Evolutionary conservation across 2,797 vertebrate genomes (phyloP).

Genomic region (Spondyliosoma cantharus): DNA sequence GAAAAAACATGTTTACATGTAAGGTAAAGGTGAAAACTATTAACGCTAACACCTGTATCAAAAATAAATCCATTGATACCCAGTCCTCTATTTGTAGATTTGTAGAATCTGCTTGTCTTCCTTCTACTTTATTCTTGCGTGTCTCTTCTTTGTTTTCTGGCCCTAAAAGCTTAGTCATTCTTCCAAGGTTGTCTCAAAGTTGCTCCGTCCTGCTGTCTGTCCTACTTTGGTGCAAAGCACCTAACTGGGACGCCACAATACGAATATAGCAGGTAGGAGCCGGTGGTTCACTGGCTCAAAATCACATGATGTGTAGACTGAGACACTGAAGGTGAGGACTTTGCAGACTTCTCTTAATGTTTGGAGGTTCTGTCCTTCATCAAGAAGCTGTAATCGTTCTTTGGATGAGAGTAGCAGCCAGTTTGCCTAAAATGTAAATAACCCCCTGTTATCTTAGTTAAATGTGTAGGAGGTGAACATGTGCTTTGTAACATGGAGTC

Average conservation of each 20-base stretch:
- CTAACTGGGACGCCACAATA: conserved; percentile 63
- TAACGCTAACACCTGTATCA: not conserved
- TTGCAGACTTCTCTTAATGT: not conserved
- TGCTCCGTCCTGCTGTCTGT: conserved; percentile 58
- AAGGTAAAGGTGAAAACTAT: not conserved
- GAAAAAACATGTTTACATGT: not conserved
- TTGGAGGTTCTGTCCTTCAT: not conserved
- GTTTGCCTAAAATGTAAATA: conserved; percentile 23
- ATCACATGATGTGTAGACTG: not conserved
- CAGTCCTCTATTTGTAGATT: not conserved
- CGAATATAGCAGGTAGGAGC: conserved; percentile 59
- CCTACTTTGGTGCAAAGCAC: conserved; percentile 51
- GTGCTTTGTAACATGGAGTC: not conserved
- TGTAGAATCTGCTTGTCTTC: not conserved
- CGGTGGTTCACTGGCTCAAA: conserved; percentile 1
- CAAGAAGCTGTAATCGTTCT: not conserved
- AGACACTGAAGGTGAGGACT: not conserved
- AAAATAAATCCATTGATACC: not conserved
- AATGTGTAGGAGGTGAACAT: not conserved
- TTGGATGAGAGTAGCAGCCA: not conserved
- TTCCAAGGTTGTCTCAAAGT: conserved; percentile 75
- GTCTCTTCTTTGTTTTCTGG: conserved; percentile 12
- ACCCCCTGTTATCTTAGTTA: not conserved
- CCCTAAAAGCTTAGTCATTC: conserved; percentile 63
- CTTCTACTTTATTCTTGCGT: not conserved